Base-by-base conservation (phyloP, 2,888 invertebrate genomes). In the Carcina quercana region DNA sequence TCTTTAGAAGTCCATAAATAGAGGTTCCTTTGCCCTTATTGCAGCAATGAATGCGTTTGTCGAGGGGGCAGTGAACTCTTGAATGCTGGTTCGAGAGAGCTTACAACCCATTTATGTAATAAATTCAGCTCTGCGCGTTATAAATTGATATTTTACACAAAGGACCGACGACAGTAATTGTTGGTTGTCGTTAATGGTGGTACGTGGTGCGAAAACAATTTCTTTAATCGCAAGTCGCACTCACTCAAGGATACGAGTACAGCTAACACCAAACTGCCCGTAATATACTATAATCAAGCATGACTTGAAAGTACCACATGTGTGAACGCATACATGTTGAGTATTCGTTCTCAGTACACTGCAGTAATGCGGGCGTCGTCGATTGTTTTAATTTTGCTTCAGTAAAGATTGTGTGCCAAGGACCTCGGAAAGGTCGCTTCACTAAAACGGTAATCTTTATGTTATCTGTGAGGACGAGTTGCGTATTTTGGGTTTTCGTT, bases 371-470 rank as follows among this genome's bases (percentile, higher is more conserved):
- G 49, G 48, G 54, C 53, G 54, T 54, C 56, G 50, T 66, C 59
- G 59, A 13, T 13, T 59, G 59, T 63, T 64, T 66, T 62, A 43
- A 63, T 66, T 68, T 67, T 69, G n/a, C 52, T 76, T 71, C 75
- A 60, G 66, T 63, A 74, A 76, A 50, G 38, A 54, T 67, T 68
- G 61, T 71, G 59, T 70, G 70, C 63, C 79, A 75, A 76, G 80
- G 76, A 72, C 67, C 61, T 58, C 58, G 50, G 64, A 75, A 76
- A 82, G 80, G 82, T 72, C 71, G 59, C 51, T 58, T 57, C n/a
- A 59, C 78, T 73, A 74, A 78, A 76, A 72, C 67, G 68, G 75
- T 64, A 73, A 82, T 82, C 82, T 82, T 80, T 74, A 80, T 78
- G 65, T 69, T 74, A 78, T 76, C 75, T 70, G 51, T 53, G 45